These are phyloP conservation scores for Neomicropteryx cornuta DNA, from an alignment of 1,140 invertebrate species.

Conservation along the genomic window DNA sequence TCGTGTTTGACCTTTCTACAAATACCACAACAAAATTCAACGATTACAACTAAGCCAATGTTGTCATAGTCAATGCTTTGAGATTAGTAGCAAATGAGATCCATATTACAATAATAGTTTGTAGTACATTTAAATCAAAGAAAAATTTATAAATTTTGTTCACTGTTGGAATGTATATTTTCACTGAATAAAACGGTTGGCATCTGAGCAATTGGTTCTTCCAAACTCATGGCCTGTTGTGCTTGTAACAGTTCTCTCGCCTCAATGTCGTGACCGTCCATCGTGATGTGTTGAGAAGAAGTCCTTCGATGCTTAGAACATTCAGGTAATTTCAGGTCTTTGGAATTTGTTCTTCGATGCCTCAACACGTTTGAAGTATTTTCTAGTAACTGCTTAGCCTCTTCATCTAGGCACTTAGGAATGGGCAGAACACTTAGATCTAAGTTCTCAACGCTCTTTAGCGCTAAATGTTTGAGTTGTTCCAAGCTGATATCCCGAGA, in stretches of 20 bases:
- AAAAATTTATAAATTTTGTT: too few species aligned
- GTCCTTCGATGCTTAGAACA: slow-evolving; percentile 27
- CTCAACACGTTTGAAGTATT: slow-evolving; percentile 36
- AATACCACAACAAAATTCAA: too few species aligned
- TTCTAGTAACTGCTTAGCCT: slow-evolving; percentile 36
- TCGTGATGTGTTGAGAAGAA: slow-evolving; percentile 33
- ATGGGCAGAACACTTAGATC: slow-evolving; percentile 31
- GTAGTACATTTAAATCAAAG: too few species aligned
- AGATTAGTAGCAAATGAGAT: too few species aligned
- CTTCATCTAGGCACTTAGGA: slow-evolving; percentile 27
- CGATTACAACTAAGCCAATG: too few species aligned
- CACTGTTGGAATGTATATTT: too few species aligned
- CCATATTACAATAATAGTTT: too few species aligned
- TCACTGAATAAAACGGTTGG: too few species aligned
- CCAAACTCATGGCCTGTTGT: too few species aligned
- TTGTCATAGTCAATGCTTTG: too few species aligned
- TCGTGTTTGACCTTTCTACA: too few species aligned
- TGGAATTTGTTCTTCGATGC: slow-evolving; percentile 44
- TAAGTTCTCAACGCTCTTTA: slow-evolving; percentile 36
- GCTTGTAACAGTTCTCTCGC: slow-evolving; percentile 28
- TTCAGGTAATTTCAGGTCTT: slow-evolving; percentile 34
- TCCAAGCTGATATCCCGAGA: slow-evolving; percentile 33
- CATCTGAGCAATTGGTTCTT: too few species aligned
- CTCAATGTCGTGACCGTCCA: slow-evolving; percentile 20
- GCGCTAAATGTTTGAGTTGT: slow-evolving; percentile 29